A percentile compares a stretch with the other conserved stretches of the same genome.
Conservation (phyloP, 2,888 invertebrate genomes). For the Phengaris arion region DNA sequence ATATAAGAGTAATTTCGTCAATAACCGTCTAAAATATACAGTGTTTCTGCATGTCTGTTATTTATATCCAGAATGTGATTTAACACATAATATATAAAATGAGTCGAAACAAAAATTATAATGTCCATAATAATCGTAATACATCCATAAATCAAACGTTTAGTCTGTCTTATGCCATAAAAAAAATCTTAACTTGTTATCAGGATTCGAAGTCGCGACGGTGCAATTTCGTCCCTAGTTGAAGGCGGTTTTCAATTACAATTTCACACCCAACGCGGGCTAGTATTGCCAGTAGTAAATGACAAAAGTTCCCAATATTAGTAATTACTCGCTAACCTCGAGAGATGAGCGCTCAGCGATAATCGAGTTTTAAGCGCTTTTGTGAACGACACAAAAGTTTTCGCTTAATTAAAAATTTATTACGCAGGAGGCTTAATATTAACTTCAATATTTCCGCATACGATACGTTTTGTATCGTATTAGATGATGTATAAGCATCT, state of each 20-base stretch:
- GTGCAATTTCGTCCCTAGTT: not conserved
- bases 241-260: not conserved
- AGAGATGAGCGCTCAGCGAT: slow-evolving; percentile 30
- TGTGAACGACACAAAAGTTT: slow-evolving; percentile 29
- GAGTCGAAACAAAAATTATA: too few relatives aligned
- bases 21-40: too few relatives aligned
- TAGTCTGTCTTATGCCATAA: too few relatives aligned
- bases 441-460: slow-evolving; percentile 22
- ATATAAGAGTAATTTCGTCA: too few relatives aligned
- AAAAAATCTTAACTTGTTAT: too few relatives aligned
- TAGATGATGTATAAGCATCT: not conserved
- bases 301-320: slow-evolving; percentile 28
- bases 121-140: too few relatives aligned
- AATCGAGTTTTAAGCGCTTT: slow-evolving; percentile 31
- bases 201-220: not conserved
- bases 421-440: slow-evolving; percentile 22
- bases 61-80: too few relatives aligned
- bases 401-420: slow-evolving; percentile 31
- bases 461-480: slow-evolving; percentile 13
- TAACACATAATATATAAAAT: too few relatives aligned
- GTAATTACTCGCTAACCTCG: slow-evolving; percentile 30
- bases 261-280: not conserved
- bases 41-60: too few relatives aligned
- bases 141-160: too few relatives aligned
- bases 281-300: not conserved